Evolutionary conservation across 2,888 invertebrate genomes (phyloP), one percentile per base, ranked within the genome.

Genomic region (Coecobrya sp.): DNA sequence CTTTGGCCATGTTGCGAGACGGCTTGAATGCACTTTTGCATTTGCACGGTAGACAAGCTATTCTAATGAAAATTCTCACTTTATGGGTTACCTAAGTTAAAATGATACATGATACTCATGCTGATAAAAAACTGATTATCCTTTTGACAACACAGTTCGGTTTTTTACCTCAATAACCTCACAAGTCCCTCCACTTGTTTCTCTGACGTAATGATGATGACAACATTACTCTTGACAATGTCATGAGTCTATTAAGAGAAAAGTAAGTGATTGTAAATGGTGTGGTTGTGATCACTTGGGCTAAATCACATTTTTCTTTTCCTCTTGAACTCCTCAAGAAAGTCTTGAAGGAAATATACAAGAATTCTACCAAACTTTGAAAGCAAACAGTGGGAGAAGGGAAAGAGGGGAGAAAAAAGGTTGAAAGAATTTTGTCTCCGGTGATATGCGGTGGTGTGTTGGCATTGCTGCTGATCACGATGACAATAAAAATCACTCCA

Each of bases 401-500:
- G 55, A 52, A 55, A 73, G 76, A 84, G 70, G 91, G 55, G 82
- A 59, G 62, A 59, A 59, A 25, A 73, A 76, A 76, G n/a, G 30
- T 36, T 81, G 36, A 62, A 65, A 65, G 84, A 84, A 65, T 36
- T 59, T 76, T 70, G 19, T 86, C 49, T 45, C 0, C 65, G 62
- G 87, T 45, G 76, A 52, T 73, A 73, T 25, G 65, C 25, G 25
- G 25, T 55, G n/a, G 76, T 76, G 13, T 25, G 30, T 27, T 79
- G 25, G 49, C 25, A 2, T 27, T 49, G n/a, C 79, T 79, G 49
- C 62, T 86, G 79, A 86, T 52, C 27, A 81, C 62, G 36, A 55
- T 30, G 36, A 86, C 70, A 86, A 82, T 73, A 84, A 92, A 76
- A 92, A 92, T 92, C 92, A 92, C 73, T 86, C 86, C 79, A 87